These are phyloP conservation scores for Nasonia oneida DNA, from an alignment of 2,888 invertebrate genomes.

Conservation along the genomic window DNA sequence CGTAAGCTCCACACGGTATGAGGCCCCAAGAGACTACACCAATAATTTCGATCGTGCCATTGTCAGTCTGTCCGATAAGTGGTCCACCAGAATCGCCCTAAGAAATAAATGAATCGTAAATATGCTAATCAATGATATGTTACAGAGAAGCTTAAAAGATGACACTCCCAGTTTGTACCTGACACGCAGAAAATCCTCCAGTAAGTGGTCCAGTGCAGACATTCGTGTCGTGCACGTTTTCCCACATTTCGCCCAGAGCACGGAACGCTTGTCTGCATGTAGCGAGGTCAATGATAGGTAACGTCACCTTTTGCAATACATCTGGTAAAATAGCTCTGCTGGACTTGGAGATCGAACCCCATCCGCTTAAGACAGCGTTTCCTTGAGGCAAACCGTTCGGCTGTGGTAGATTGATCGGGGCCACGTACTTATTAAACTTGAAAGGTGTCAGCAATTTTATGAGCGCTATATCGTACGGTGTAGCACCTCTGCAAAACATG, in stretches of 20 bases:
- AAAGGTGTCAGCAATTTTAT: conserved; percentile 76
- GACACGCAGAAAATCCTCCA: conserved; percentile 62
- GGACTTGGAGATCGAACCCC: conserved; percentile 77
- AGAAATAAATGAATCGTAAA: conserved; percentile 51
- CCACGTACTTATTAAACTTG: conserved; percentile 72
- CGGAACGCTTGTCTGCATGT: conserved; percentile 67
- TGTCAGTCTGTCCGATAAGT: conserved; percentile 79
- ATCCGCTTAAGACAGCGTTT: conserved; percentile 78
- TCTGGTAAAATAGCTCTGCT: conserved; percentile 66
- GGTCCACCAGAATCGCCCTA: conserved; percentile 83
- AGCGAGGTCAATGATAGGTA: conserved; percentile 70
- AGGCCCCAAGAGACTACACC: conserved; percentile 81
- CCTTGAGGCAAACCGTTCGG: conserved; percentile 70
- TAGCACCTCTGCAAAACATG: conserved; percentile 69
- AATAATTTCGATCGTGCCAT: conserved; percentile 84
- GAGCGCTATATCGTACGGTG: conserved; percentile 81
- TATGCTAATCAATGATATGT: not conserved
- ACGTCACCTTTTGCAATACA: conserved; percentile 71
- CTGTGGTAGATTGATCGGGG: conserved; percentile 76
- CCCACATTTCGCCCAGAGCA: not conserved
- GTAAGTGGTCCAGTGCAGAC: conserved; percentile 69
- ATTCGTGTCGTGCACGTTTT: conserved; percentile 66
- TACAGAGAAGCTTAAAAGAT: not conserved
- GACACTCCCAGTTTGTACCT: conserved; percentile 63
- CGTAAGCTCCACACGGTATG: conserved; percentile 78